A percentile compares a stretch with the other conserved stretches of the same genome.
Evolutionary conservation across 2,797 vertebrate species (phyloP).

Genomic region (Xiphorhynchus erythropygius): DNA sequence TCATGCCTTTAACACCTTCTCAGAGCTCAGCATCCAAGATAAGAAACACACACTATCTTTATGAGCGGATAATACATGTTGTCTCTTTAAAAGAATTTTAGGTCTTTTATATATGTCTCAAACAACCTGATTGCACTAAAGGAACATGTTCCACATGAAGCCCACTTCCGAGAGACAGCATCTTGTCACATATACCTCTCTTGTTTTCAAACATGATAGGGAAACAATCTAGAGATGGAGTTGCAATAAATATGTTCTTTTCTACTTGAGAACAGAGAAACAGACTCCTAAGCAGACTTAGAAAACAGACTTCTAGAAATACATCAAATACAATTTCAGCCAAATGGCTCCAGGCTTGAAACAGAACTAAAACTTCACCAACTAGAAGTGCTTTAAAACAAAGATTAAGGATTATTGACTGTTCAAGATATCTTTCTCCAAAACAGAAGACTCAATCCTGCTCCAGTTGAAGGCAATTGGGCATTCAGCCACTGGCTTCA

Average conservation of each 20-base stretch:
- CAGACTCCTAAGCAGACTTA: neutral
- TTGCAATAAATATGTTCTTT: neutral
- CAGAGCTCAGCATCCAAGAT: neutral
- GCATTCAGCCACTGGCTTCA: conserved; percentile 29
- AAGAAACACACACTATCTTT: neutral
- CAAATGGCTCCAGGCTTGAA: conserved; percentile 30
- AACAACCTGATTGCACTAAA: neutral
- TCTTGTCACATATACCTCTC: neutral
- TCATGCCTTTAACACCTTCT: neutral
- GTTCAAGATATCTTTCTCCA: neutral
- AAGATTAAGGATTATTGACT: conserved; percentile 59
- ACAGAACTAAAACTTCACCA: conserved; percentile 35
- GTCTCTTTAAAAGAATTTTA: neutral
- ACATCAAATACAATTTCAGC: neutral
- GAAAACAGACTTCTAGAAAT: neutral
- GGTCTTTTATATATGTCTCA: neutral
- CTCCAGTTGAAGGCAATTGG: neutral
- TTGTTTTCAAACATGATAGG: neutral
- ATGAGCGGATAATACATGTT: neutral
- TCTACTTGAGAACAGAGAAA: neutral
- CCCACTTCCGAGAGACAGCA: neutral
- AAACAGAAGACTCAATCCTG: conserved; percentile 4
- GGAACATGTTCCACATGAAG: neutral
- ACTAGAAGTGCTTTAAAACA: conserved; percentile 43
- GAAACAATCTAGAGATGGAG: neutral